These are phyloP conservation scores for Progne subis DNA, from an alignment of 2,113 vertebrate species.

Conservation along the genomic window DNA sequence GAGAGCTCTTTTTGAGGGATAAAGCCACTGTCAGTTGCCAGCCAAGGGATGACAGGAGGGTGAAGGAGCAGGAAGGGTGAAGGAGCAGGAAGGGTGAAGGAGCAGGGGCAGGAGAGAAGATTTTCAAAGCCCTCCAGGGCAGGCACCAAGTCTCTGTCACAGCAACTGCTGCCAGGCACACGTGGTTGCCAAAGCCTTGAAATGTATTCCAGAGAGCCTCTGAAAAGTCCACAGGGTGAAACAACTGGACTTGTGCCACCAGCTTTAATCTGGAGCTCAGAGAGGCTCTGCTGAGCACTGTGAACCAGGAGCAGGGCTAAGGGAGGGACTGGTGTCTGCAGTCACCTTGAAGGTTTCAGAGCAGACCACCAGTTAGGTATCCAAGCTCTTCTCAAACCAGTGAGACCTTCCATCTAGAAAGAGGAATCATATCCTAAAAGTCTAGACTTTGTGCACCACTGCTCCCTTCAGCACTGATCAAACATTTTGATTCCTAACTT, in stretches of 20 bases:
- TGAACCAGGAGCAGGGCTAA: not conserved
- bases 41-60: not conserved
- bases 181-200: not conserved
- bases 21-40: not conserved
- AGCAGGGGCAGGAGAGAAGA: accelerated
- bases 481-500: not conserved
- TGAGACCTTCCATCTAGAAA: not conserved
- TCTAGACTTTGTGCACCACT: not conserved
- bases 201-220: not conserved
- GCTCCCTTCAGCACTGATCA: not conserved
- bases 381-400: not conserved
- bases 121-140: not conserved
- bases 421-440: not conserved
- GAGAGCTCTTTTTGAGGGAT: not conserved
- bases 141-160: not conserved
- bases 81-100: not conserved
- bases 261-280: not conserved
- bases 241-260: not conserved
- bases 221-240: not conserved
- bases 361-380: not conserved
- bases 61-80: not conserved
- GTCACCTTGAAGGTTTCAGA: not conserved
- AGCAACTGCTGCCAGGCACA: not conserved
- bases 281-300: not conserved
- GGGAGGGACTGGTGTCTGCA: not conserved